A percentile compares a stretch with the other conserved stretches of the same genome.
These are phyloP conservation scores for Cyrtonyx montezumae DNA, from an alignment of 2,113 vertebrate genomes.

Conservation along the genomic window DNA sequence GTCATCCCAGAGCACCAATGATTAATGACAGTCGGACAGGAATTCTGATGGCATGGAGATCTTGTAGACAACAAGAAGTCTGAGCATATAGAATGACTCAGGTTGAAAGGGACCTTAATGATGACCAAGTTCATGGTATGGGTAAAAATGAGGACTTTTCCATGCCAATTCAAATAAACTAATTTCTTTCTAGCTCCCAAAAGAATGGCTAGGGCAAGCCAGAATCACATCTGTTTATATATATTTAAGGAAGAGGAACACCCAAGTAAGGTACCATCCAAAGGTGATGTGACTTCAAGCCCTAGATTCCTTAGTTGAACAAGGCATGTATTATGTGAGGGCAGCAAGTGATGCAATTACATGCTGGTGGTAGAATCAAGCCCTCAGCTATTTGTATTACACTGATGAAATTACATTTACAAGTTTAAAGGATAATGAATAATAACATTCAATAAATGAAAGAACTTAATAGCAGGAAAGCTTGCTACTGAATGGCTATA, in stretches of 20 bases:
- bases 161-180: neutral
- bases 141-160: neutral
- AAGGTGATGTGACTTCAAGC: neutral
- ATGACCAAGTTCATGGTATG: no score
- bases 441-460: neutral
- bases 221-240: neutral
- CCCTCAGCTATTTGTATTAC: neutral
- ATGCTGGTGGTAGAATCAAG: neutral
- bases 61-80: neutral
- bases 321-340: neutral
- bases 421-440: neutral
- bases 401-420: neutral
- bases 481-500: neutral
- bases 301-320: neutral
- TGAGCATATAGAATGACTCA: neutral
- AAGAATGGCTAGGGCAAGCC: neutral
- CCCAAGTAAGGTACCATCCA: neutral
- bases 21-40: neutral
- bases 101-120: no score
- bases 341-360: neutral
- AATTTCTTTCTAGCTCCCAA: neutral
- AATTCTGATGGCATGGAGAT: neutral
- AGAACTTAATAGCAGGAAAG: neutral
- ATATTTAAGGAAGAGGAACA: neutral
- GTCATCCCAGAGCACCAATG: rapidly evolving